Evolutionary conservation across 2,888 invertebrate genomes (phyloP), one percentile per base, ranked within the genome.

Genomic region (Myathropa florea): DNA sequence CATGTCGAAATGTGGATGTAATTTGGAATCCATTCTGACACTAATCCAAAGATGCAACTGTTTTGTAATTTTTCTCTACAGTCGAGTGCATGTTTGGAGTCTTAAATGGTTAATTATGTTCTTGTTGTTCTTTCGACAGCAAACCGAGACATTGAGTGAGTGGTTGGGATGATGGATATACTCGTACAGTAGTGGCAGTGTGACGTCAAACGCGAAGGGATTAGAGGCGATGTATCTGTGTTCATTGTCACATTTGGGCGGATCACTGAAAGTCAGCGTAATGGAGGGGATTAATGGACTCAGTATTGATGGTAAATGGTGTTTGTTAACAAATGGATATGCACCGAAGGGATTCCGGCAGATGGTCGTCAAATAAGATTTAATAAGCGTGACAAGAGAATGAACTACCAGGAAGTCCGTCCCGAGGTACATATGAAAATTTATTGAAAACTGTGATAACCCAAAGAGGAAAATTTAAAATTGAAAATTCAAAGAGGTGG

Each of bases 41-140:
- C 39, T 82, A 82, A 86, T 86, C 85, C 85, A 1, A 61, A 82
- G 77, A 82, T 86, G 85, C 85, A 86, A 86, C 85, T 86, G 85
- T 83, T 83, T 86, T 86, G 77, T 86, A 83, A 86, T 86, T 86
- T 86, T 83, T 78, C 82, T 73, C 55, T 14, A 18, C 80, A 76
- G 76, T 78, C 83, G 26, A 78, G 73, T 73, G 68, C 68, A 75
- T 86, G 86, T 79, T 86, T 75, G 23, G 60, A n/a, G 65, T 30
- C 86, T 86, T 83, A 83, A 86, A 86, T 83, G 86, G 86, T 86
- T 86, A 86, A 86, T 86, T 83, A 86, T 78, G 86, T 70, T 86
- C 57, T 78, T 75, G 83, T 78, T 78, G 33, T 73, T 71, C 39
- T 61, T 46, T 84, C 65, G 75, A 72, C 55, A 33, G 55, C 21